phyloP scores from a whole-genome alignment of 2,888 invertebrate genomes.

The Operophtera brumata region DNA sequence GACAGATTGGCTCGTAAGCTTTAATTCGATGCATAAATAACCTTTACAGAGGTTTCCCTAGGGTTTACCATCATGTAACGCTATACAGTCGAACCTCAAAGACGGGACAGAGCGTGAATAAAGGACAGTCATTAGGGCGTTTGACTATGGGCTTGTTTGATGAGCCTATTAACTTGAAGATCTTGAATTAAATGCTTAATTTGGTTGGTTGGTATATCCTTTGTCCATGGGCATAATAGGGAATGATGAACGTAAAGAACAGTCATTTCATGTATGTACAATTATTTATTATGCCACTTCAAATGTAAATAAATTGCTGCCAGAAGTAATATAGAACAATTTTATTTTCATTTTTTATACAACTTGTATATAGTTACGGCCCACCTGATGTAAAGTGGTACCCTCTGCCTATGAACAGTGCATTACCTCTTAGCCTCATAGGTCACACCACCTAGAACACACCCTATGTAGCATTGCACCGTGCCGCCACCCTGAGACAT shows the following conservation, averaged over 20 bases:
- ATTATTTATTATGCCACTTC: too few relatives aligned
- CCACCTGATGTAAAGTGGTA: too few relatives aligned
- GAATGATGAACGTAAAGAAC: background rate
- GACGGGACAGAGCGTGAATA: slow-evolving; percentile 55
- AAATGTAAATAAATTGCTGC: too few relatives aligned
- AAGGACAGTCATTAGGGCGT: slow-evolving; percentile 59
- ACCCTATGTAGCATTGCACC: too few relatives aligned
- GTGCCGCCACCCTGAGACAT: too few relatives aligned
- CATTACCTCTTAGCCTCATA: too few relatives aligned
- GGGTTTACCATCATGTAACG: slow-evolving; percentile 57
- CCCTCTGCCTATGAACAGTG: too few relatives aligned
- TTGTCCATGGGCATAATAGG: slow-evolving; percentile 10
- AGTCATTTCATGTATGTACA: too few relatives aligned
- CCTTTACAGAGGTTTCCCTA: slow-evolving; percentile 51
- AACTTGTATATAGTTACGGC: too few relatives aligned
- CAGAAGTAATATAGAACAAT: too few relatives aligned
- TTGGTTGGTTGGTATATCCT: slow-evolving; percentile 16
- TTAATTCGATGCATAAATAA: slow-evolving; percentile 72
- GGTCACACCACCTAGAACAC: too few relatives aligned
- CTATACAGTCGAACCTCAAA: slow-evolving; percentile 51
- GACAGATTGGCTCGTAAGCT: slow-evolving; percentile 68
- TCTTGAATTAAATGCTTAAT: slow-evolving; percentile 18
- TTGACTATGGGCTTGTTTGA: slow-evolving; percentile 45
- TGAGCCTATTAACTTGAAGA: slow-evolving; percentile 30
- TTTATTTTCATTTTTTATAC: too few relatives aligned